These are phyloP conservation scores for Stenodera caucasica DNA, from an alignment of 2,888 invertebrate species.

Conservation along the genomic window DNA sequence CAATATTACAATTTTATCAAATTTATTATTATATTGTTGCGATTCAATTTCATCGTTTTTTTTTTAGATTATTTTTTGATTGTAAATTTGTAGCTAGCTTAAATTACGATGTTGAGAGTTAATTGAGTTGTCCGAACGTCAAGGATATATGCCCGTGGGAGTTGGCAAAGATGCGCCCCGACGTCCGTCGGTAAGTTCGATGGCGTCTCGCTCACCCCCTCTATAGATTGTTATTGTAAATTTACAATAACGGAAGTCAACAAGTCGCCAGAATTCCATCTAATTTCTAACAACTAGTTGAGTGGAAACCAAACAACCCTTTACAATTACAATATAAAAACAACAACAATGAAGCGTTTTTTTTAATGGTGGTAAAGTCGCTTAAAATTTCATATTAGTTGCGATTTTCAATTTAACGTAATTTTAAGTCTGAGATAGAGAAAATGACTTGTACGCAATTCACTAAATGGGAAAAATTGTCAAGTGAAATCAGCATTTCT, in stretches of 20 bases:
- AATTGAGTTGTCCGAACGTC: slow-evolving; percentile 22
- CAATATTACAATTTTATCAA: slow-evolving; percentile 16
- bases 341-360: background rate
- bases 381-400: too few relatives aligned
- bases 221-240: background rate
- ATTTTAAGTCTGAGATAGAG: background rate
- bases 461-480: background rate
- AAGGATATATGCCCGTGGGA: slow-evolving; percentile 20
- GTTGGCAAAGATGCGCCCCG: background rate
- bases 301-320: background rate
- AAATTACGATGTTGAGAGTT: slow-evolving; percentile 16
- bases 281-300: slow-evolving; percentile 7
- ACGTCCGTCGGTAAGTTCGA: background rate
- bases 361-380: too few relatives aligned
- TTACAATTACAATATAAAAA: background rate
- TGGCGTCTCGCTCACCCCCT: background rate
- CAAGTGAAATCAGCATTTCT: slow-evolving; percentile 3
- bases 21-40: slow-evolving; percentile 10
- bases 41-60: too few relatives aligned
- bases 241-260: slow-evolving; percentile 8
- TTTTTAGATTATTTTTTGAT: background rate
- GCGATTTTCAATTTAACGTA: background rate
- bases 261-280: slow-evolving; percentile 11
- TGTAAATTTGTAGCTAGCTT: slow-evolving; percentile 2
- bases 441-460: background rate